These are phyloP conservation scores for Todiramphus chloris DNA, from an alignment of 2,113 vertebrate genomes.

Conservation along the genomic window DNA sequence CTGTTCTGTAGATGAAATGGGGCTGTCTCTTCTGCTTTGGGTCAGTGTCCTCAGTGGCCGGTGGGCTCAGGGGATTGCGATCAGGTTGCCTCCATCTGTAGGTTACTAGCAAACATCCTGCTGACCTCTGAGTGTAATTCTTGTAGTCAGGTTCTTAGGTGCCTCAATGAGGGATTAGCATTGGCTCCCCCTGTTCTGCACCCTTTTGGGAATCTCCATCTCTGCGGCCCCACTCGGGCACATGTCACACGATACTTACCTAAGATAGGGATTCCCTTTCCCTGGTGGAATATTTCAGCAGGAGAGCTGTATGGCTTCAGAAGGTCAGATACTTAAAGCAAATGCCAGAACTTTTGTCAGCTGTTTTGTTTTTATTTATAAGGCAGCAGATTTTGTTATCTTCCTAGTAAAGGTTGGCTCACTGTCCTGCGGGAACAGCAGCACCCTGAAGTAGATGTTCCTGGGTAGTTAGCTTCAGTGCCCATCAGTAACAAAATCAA, in stretches of 20 bases:
- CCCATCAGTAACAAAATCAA: background rate
- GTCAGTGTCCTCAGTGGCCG: background rate
- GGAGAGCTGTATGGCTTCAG: background rate
- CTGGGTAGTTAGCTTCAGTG: background rate
- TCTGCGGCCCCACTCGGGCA: background rate
- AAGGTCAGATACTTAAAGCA: background rate
- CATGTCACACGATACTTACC: background rate
- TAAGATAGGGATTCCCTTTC: background rate
- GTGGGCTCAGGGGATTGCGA: background rate
- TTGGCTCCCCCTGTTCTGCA: background rate
- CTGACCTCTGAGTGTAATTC: background rate
- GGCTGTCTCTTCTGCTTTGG: background rate
- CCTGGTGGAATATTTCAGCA: background rate
- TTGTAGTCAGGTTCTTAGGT: background rate
- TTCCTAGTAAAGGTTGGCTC: background rate
- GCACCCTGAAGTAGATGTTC: background rate
- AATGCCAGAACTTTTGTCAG: background rate
- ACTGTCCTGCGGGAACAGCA: background rate
- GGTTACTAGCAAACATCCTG: background rate
- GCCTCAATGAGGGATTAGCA: background rate
- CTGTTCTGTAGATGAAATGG: background rate
- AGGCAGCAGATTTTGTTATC: background rate
- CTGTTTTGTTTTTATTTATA: background rate
- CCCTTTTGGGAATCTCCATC: background rate
- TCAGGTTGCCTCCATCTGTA: background rate